A percentile compares a stretch with the other conserved stretches of the same genome.
phyloP scores from a whole-genome alignment of 2,113 vertebrate species.

The Turdus rufiventris region DNA sequence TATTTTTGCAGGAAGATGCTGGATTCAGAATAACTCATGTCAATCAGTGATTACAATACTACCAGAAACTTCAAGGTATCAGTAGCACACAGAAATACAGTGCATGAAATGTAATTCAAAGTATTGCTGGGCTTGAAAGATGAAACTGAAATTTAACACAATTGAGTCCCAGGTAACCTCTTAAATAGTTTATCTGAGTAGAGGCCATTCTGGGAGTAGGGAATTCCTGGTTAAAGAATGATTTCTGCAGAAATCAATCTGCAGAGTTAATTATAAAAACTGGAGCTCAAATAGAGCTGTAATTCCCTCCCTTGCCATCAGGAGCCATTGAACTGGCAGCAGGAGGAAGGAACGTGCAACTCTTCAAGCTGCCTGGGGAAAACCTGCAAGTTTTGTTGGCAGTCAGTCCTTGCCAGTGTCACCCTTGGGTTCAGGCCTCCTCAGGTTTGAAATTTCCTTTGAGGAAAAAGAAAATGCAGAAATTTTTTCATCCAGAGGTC shows the following conservation, averaged over 20 bases:
- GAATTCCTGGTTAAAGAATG: slow-evolving; percentile 26
- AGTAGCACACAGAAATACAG: background rate
- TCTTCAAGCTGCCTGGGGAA: background rate
- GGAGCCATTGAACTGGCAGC: background rate
- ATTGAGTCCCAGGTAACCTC: background rate
- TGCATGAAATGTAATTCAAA: slow-evolving; percentile 29
- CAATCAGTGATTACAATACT: background rate
- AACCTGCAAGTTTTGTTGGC: background rate
- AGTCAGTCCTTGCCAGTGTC: background rate
- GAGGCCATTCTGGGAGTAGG: background rate
- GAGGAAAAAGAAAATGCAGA: background rate
- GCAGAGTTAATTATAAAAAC: slow-evolving; percentile 47
- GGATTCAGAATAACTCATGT: background rate
- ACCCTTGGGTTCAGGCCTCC: background rate
- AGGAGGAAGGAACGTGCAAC: background rate
- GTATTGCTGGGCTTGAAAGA: background rate
- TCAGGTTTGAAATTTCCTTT: background rate
- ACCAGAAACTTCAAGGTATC: background rate
- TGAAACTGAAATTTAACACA: slow-evolving; percentile 28
- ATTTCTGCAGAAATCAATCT: slow-evolving; percentile 50
- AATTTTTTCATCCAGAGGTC: background rate
- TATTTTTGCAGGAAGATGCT: background rate
- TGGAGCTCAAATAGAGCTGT: background rate
- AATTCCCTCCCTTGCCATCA: background rate
- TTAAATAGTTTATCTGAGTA: slow-evolving; percentile 8